A percentile compares a stretch with the other conserved stretches of the same genome.
phyloP scores from a whole-genome alignment of 2,888 invertebrate genomes.

The Drosophila kanekoi region DNA sequence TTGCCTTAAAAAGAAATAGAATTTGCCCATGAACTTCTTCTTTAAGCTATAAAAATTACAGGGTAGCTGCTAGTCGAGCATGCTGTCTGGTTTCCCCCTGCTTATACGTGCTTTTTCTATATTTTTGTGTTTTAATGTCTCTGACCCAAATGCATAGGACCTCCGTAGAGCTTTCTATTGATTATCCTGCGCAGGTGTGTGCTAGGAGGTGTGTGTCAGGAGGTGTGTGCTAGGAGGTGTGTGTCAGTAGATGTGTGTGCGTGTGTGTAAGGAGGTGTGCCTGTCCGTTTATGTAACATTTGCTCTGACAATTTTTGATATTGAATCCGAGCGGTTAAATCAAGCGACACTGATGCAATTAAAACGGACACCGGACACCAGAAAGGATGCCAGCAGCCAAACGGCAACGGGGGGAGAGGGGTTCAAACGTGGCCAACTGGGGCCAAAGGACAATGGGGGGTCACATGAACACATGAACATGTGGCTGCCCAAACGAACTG shows the following conservation, averaged over 20 bases:
- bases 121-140: constrained; percentile 20
- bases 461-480: neutral
- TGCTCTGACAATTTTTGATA: constrained; percentile 49
- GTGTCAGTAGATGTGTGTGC: neutral
- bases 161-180: constrained; percentile 38
- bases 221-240: neutral
- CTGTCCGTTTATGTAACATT: constrained; percentile 28
- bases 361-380: constrained; percentile 54
- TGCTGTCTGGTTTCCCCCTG: no score
- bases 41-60: neutral
- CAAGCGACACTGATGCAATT: constrained; percentile 76
- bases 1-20: no score
- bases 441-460: constrained; percentile 2
- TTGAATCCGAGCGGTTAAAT: constrained; percentile 68
- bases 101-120: constrained; percentile 15
- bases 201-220: neutral
- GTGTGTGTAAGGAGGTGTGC: constrained; percentile 1
- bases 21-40: neutral
- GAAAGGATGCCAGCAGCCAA: constrained; percentile 17
- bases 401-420: constrained; percentile 8
- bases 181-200: constrained; percentile 48
- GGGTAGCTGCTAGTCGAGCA: constrained; percentile 11
- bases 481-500: no score
- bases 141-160: constrained; percentile 44
- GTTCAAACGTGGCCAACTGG: constrained; percentile 3